Evolutionary conservation across 2,113 vertebrate species (phyloP), one percentile per base, ranked within the genome.

Genomic region (Lepisosteus oculatus): DNA sequence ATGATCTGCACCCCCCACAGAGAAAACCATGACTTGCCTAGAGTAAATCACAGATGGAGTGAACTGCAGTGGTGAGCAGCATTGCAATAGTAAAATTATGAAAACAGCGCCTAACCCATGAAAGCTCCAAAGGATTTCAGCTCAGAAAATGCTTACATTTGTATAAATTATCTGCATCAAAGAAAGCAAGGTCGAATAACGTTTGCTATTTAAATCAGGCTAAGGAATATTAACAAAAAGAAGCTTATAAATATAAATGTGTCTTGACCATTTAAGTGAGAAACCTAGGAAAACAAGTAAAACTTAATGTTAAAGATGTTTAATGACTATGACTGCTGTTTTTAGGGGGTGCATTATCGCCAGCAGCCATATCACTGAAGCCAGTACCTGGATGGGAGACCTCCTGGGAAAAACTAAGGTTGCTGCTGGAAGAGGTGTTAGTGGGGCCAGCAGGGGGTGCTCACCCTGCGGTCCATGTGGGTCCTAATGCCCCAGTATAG

Each of bases 91-190:
- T 65, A 55, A 44, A 61, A 74, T 77, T 74, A 69, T 82, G 82
- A 45, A 64, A 78, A 74, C 65, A 79, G 62, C 70, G 75, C 74
- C 76, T 73, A 68, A 51, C 68, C 68, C 76, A 61, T 76, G 76
- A 76, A 79, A 76, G 74, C 75, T 74, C 78, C 55, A 55, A 80
- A 76, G 80, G 87, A 80, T 80, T 79, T 66, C 69, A 70, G 71
- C 76, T 74, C 42, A 42, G n/a, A 68, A 70, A 83, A 79, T 77
- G 83, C 83, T 85, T 88, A 82, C 78, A 88, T 88, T 88, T 88
- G 82, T 88, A 85, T 86, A 89, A 85, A 90, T 90, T 88, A 87
- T 76, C 74, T 84, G 71, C 71, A 67, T 73, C 70, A 85, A 78
- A 83, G 83, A 74, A 76, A 69, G n/a, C 66, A 87, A 83, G 84